Conservation (phyloP, 2,797 vertebrate genomes). For the Diglossa cyanea region DNA sequence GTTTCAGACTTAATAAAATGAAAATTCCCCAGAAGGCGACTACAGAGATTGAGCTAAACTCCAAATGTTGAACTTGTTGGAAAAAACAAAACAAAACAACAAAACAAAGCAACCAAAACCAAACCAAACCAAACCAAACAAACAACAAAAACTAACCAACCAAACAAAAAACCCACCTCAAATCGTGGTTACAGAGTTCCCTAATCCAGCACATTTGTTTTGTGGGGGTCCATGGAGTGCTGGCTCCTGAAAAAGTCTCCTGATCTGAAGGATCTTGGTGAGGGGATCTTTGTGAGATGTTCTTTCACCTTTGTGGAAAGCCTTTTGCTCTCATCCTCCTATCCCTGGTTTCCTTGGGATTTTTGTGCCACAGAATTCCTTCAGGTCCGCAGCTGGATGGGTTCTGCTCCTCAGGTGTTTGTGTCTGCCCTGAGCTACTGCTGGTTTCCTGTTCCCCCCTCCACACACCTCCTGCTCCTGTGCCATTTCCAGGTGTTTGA, state of each 20-base stretch:
- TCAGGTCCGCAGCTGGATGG: fast-evolving
- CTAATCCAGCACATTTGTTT: neutral
- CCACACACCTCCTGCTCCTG: neutral
- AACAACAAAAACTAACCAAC: no score
- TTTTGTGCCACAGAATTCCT: neutral
- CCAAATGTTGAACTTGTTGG: neutral
- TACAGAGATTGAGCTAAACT: neutral
- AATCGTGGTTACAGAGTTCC: neutral
- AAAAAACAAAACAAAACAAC: no score
- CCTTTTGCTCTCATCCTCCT: neutral
- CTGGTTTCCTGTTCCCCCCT: neutral
- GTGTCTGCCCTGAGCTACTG: neutral
- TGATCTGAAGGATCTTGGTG: neutral
- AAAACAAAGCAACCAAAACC: no score
- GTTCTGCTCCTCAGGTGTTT: neutral
- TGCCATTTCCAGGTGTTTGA: neutral
- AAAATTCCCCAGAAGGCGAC: neutral
- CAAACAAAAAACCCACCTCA: neutral
- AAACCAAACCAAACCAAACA: no score
- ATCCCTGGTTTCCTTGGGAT: fast-evolving
- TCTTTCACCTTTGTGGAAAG: neutral
- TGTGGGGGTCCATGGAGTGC: fast-evolving
- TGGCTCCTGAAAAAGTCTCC: neutral
- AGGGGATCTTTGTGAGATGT: neutral
- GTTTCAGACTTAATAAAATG: neutral